Evolutionary conservation across 2,888 invertebrate genomes (phyloP).

Genomic region (Xanthostigma xanthostigma): DNA sequence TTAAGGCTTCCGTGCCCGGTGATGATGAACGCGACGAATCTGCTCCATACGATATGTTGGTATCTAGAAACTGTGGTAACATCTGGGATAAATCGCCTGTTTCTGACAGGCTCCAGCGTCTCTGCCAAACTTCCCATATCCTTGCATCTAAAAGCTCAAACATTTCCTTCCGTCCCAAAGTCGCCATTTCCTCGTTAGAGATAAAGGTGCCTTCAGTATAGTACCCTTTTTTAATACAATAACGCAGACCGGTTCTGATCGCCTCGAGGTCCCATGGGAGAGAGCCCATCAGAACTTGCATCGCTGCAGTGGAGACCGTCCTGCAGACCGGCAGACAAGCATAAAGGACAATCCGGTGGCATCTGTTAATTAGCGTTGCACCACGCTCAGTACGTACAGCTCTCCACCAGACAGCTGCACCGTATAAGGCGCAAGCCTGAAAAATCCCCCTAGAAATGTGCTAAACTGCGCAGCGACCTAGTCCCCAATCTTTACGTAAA

Average conservation of each 20-base stretch:
- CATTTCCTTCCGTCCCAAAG: too few species aligned
- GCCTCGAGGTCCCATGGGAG: too few species aligned
- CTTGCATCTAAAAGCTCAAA: too few species aligned
- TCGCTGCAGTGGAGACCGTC: too few species aligned
- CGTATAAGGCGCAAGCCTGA: conserved; percentile 2
- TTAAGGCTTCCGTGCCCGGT: background rate
- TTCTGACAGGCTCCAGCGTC: conserved; percentile 1
- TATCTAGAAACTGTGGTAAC: background rate
- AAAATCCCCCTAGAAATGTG: background rate
- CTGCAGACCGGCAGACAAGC: conserved; percentile 8
- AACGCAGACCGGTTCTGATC: background rate
- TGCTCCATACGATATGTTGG: background rate
- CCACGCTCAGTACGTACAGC: background rate
- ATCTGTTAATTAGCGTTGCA: background rate
- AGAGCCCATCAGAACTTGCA: too few species aligned
- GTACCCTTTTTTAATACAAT: background rate
- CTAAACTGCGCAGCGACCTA: background rate
- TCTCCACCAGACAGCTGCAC: conserved; percentile 7
- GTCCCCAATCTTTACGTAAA: conserved; percentile 10
- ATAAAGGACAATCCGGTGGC: conserved; percentile 7
- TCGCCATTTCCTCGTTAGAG: too few species aligned
- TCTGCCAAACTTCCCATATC: too few species aligned
- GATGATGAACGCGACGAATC: background rate
- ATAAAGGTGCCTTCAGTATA: background rate
- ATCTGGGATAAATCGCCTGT: conserved; percentile 4